Conservation (phyloP, 2,888 invertebrate species). For the Griposia aprilina region DNA sequence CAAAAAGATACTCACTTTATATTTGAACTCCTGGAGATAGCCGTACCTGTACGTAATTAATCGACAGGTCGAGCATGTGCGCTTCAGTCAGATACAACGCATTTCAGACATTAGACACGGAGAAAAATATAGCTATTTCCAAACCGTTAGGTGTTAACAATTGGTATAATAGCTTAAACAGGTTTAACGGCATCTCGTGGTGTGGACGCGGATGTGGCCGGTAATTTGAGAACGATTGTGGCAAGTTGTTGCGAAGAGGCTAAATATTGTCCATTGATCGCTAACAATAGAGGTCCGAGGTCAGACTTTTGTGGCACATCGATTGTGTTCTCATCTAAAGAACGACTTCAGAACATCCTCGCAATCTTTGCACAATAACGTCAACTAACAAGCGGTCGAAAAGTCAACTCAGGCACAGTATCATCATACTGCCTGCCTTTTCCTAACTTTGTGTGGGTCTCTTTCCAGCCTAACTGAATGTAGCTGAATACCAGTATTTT, state of each 20-base stretch:
- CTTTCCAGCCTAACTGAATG: not conserved
- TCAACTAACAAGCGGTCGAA: constrained; percentile 48
- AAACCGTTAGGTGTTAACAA: constrained; percentile 77
- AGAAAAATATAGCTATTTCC: constrained; percentile 55
- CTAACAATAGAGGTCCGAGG: constrained; percentile 81
- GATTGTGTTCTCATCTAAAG: constrained; percentile 81
- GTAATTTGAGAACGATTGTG: constrained; percentile 76
- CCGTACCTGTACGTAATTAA: constrained; percentile 1
- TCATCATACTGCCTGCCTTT: not conserved
- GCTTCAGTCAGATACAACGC: constrained; percentile 7
- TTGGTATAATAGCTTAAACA: constrained; percentile 73
- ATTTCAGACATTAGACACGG: constrained; percentile 14
- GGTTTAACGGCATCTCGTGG: constrained; percentile 77
- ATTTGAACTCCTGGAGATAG: constrained; percentile 34
- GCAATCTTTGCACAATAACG: constrained; percentile 64
- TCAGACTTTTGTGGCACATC: constrained; percentile 77
- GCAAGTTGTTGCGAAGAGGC: constrained; percentile 68
- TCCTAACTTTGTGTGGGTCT: not conserved
- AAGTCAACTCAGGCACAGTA: constrained; percentile 18
- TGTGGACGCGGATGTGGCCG: constrained; percentile 75
- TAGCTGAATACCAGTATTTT: not conserved
- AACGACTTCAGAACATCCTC: constrained; percentile 80
- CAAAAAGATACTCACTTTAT: constrained; percentile 58
- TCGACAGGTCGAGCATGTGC: not conserved
- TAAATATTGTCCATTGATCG: constrained; percentile 76